A percentile compares a stretch with the other conserved stretches of the same genome.
Evolutionary conservation across 2,888 invertebrate species (phyloP).

Genomic region (Tachina grossa): DNA sequence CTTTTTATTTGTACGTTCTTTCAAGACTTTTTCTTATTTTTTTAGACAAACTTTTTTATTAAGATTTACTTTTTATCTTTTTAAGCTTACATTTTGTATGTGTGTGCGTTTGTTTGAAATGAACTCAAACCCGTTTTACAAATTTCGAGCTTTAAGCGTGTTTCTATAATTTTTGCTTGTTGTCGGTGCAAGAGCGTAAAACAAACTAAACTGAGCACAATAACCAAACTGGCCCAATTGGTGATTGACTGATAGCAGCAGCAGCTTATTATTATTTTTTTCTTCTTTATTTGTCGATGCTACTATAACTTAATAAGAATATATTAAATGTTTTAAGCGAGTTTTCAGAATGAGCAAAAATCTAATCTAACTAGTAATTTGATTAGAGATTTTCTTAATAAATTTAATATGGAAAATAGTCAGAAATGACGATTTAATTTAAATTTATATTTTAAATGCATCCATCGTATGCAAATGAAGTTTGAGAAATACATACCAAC

Average conservation of each 20-base stretch:
- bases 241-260: conserved; percentile 46
- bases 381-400: too few relatives aligned
- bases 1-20: conserved; percentile 39
- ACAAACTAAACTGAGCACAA: conserved; percentile 67
- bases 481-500: too few relatives aligned
- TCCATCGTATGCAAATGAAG: too few relatives aligned
- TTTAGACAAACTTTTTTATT: conserved; percentile 52
- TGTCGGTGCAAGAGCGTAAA: conserved; percentile 66
- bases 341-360: not conserved
- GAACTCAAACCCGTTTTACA: conserved; percentile 66
- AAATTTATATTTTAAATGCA: too few relatives aligned
- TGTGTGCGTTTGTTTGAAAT: conserved; percentile 31
- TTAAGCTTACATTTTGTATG: conserved; percentile 48
- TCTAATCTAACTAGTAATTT: not conserved
- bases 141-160: conserved; percentile 56
- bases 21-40: conserved; percentile 38
- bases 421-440: too few relatives aligned
- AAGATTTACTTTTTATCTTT: conserved; percentile 56
- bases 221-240: conserved; percentile 47
- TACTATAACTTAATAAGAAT: conserved; percentile 46
- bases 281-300: conserved; percentile 11
- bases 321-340: conserved; percentile 11
- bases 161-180: conserved; percentile 49
- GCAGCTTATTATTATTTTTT: conserved; percentile 22
- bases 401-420: too few relatives aligned